These are phyloP conservation scores for Seira ritae DNA, from an alignment of 2,888 invertebrate genomes.

Conservation along the genomic window DNA sequence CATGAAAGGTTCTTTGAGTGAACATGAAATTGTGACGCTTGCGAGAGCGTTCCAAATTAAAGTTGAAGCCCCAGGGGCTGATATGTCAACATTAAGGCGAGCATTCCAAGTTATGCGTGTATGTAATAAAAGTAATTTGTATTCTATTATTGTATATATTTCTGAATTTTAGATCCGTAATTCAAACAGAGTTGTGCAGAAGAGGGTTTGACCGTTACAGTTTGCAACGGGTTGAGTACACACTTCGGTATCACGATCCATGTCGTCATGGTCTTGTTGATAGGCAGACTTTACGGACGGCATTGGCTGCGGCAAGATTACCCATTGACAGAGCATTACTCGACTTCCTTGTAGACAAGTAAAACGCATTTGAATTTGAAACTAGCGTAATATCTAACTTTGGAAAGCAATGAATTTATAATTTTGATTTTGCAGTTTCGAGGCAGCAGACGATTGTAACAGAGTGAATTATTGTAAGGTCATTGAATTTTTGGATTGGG, in stretches of 20 bases:
- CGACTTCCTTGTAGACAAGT: conserved; percentile 64
- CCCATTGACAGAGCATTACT: conserved; percentile 50
- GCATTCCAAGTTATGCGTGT: conserved; percentile 1
- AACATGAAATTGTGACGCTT: conserved; percentile 88
- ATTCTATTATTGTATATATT: neutral
- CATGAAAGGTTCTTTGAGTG: conserved; percentile 74
- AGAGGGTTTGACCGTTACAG: conserved; percentile 74
- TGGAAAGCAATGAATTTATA: neutral
- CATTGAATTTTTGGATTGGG: conserved; percentile 62
- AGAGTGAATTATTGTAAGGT: conserved; percentile 62
- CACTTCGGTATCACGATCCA: conserved; percentile 61
- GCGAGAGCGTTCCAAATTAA: conserved; percentile 84
- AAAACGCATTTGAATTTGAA: conserved; percentile 11
- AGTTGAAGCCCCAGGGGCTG: conserved; percentile 45
- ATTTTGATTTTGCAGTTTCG: conserved; percentile 51
- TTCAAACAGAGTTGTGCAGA: conserved; percentile 83
- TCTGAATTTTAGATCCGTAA: conserved; percentile 81
- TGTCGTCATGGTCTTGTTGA: conserved; percentile 62
- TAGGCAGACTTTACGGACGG: conserved; percentile 41
- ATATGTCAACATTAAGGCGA: conserved; percentile 56
- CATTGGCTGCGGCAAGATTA: conserved; percentile 50
- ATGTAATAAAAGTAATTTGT: conserved; percentile 32
- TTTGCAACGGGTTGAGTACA: conserved; percentile 59
- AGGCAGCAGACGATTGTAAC: conserved; percentile 48
- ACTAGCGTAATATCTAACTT: conserved; percentile 12